Evolutionary conservation across 1,140 invertebrate species (phyloP), one percentile per base, ranked within the genome.

Genomic region (Drosophila biarmipes): DNA sequence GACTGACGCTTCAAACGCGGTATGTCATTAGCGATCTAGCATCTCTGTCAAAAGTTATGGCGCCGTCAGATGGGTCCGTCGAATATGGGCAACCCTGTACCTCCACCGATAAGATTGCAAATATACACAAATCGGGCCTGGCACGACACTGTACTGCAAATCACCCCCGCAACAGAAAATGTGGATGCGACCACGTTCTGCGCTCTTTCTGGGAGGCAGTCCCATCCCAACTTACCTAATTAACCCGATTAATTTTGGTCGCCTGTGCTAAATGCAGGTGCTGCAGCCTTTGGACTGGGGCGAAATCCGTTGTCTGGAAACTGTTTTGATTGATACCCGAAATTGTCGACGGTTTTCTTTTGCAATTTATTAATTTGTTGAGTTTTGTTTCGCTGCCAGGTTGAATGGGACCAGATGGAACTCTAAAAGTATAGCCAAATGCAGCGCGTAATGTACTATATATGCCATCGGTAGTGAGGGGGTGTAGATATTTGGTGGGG

Each of bases 221-320:
- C 1, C 21, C 21, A 27, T n/a, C 12, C n/a, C 34, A 29, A 48
- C 82, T 86, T 77, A 86, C 81, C 81, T 87, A 68, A 87, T 75
- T 75, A 51, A 59, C 40, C 53, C 52, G 54, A 48, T 72, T 74
- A 31, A 7, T 34, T 37, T 15, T 51, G 31, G 46, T 46, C 53
- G 7, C 27, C 40, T 27, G 21, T 59, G 35, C 29, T 45, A 75
- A 79, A 67, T 48, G 48, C 19, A 43, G 8, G 21, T 64, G 19
- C 10, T 46, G 42, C 11, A 34, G 42, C 63, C 55, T 67, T 31
- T 19, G 6, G 61, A 59, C 61, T 59, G 52, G 14, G 10, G 51
- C 35, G 0, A 29, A 29, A 45, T 19, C 34, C 29, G 48, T 21
- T 19, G 52, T 31, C 17, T 40, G 57, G 48, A 79, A 80, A 54